These are phyloP conservation scores for Hypocryptadius cinnamomeus DNA, from an alignment of 2,113 vertebrate species.

Conservation along the genomic window DNA sequence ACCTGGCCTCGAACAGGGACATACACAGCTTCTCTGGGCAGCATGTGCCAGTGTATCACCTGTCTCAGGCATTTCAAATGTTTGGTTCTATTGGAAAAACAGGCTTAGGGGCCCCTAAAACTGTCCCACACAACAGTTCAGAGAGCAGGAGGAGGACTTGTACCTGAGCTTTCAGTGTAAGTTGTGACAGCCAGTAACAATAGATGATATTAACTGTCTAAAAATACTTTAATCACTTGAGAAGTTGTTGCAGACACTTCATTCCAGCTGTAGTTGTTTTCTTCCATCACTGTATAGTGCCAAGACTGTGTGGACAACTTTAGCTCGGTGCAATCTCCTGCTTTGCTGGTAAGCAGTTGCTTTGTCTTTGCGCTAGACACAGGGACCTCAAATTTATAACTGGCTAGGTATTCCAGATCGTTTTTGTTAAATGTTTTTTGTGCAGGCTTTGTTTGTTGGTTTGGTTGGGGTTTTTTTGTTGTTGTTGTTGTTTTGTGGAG, in stretches of 20 bases:
- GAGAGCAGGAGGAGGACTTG: background rate
- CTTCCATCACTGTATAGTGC: background rate
- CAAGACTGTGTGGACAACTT: background rate
- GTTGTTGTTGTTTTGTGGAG: background rate
- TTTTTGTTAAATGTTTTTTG: background rate
- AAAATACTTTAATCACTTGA: background rate
- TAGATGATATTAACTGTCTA: background rate
- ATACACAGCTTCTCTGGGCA: background rate
- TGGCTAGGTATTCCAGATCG: background rate
- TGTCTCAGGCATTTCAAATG: background rate
- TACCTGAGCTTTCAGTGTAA: background rate
- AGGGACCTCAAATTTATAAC: background rate
- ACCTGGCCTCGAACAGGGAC: background rate
- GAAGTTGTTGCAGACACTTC: background rate
- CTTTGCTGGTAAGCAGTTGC: background rate
- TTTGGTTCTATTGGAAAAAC: background rate
- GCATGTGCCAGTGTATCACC: background rate
- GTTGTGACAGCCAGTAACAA: background rate
- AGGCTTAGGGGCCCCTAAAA: background rate
- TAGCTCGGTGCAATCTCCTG: background rate
- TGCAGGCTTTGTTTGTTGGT: background rate
- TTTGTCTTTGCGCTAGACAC: background rate
- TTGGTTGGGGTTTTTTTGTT: background rate
- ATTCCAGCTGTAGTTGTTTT: background rate
- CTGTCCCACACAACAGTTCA: background rate